A percentile compares a stretch with the other conserved stretches of the same genome.
These are phyloP conservation scores for Heliconius sara DNA, from an alignment of 2,888 invertebrate species.

Conservation along the genomic window DNA sequence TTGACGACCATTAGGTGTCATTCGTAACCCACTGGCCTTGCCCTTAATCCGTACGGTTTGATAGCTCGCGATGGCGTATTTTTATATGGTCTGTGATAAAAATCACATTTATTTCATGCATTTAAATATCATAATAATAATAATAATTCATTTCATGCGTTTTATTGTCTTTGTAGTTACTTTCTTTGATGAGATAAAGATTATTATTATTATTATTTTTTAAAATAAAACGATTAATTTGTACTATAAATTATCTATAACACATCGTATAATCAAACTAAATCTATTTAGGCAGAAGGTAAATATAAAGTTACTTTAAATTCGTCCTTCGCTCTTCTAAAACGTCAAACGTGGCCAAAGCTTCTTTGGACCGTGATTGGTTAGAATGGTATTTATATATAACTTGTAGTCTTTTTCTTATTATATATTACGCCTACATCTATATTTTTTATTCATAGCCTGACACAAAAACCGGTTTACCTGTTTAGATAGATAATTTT, in stretches of 20 bases:
- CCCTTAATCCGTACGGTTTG: conserved; percentile 60
- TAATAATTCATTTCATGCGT: too few species aligned
- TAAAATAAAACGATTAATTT: neutral
- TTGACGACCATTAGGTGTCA: conserved; percentile 55
- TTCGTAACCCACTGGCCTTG: conserved; percentile 69
- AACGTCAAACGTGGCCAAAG: neutral
- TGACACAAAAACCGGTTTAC: neutral
- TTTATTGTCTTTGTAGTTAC: too few species aligned
- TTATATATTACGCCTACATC: neutral
- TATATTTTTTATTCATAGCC: neutral
- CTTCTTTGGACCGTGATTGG: neutral
- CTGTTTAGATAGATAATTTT: neutral
- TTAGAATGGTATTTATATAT: neutral
- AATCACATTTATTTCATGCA: neutral
- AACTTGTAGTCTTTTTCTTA: neutral
- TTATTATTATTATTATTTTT: neutral
- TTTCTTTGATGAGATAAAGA: too few species aligned
- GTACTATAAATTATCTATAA: neutral
- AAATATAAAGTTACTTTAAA: neutral
- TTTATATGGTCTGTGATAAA: neutral
- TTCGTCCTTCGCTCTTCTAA: neutral
- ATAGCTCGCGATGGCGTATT: conserved; percentile 51
- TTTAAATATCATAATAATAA: too few species aligned
- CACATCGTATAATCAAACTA: neutral
- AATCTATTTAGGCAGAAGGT: neutral